phyloP scores from a whole-genome alignment of 2,797 vertebrate species.

The Sebastes taczanowskii region DNA sequence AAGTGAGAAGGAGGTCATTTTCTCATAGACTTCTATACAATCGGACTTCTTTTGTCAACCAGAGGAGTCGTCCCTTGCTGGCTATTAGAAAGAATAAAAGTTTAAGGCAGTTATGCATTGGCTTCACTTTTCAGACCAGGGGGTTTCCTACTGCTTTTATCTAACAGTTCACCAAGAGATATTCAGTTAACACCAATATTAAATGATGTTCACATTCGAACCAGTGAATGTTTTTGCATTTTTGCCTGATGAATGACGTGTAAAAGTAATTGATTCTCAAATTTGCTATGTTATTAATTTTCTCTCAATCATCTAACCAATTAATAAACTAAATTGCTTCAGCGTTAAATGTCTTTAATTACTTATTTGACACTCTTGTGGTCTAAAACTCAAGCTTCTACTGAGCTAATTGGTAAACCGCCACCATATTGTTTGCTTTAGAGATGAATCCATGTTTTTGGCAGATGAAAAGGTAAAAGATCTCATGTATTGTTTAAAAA shows the following conservation, averaged over 20 bases:
- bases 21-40: too few relatives aligned
- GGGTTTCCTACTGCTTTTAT: neutral
- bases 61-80: too few relatives aligned
- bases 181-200: neutral
- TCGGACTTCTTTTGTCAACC: too few relatives aligned
- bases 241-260: neutral
- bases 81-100: too few relatives aligned
- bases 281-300: neutral
- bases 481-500: neutral
- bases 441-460: neutral
- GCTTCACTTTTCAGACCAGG: neutral
- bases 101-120: too few relatives aligned
- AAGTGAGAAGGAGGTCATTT: too few relatives aligned
- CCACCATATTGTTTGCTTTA: neutral
- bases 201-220: neutral
- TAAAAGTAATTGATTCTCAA: neutral
- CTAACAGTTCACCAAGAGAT: neutral
- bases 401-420: neutral
- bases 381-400: neutral
- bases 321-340: neutral
- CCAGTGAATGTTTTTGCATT: neutral
- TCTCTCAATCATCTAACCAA: neutral
- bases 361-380: neutral
- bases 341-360: neutral
- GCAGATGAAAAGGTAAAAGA: neutral